phyloP scores from a whole-genome alignment of 2,797 vertebrate species.

The Moxostoma hubbsi region DNA sequence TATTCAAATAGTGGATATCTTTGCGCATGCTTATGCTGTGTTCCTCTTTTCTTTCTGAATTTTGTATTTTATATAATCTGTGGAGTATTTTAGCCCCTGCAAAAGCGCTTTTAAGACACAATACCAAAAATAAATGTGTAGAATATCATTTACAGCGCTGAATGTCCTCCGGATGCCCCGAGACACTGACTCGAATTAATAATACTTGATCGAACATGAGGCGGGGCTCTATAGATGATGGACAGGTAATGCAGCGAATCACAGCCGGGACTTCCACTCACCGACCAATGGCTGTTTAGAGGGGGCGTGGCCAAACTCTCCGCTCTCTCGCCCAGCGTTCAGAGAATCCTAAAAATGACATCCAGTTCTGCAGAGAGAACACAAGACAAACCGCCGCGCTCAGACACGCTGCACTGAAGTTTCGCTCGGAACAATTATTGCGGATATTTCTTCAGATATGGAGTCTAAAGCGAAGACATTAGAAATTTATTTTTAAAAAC shows the following conservation, averaged over 20 bases:
- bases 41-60: neutral
- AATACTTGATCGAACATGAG: conserved; percentile 18
- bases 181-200: no score
- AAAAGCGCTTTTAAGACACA: neutral
- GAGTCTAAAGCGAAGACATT: conserved; percentile 11
- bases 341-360: conserved; percentile 72
- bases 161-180: neutral
- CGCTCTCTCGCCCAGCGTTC: conserved; percentile 52
- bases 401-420: conserved; percentile 5
- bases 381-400: conserved; percentile 33
- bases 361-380: conserved; percentile 63
- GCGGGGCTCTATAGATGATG: conserved; percentile 51
- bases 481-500: conserved; percentile 48
- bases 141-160: neutral
- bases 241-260: conserved; percentile 56
- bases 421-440: neutral
- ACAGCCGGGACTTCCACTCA: neutral
- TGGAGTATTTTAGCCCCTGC: neutral
- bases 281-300: conserved; percentile 63
- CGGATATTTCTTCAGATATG: conserved; percentile 50
- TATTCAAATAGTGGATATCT: neutral
- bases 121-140: neutral
- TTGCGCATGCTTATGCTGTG: neutral
- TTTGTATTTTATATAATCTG: neutral
- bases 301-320: conserved; percentile 64